phyloP scores from a whole-genome alignment of 2,797 vertebrate species.

The Lerista edwardsae region DNA sequence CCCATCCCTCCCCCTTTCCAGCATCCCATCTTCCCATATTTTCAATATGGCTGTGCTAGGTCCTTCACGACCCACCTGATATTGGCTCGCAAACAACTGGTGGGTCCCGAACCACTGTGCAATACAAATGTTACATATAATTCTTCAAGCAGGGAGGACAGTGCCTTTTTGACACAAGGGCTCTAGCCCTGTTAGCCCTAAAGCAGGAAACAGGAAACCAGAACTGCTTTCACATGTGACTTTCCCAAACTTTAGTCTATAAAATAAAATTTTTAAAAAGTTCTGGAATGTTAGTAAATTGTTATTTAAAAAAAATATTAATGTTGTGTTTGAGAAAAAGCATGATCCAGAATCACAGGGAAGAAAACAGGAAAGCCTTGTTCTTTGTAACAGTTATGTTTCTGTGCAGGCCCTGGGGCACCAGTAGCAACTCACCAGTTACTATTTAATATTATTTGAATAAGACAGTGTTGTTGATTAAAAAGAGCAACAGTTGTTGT shows the following conservation, averaged over 20 bases:
- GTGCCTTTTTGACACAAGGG: not conserved
- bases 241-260: not conserved
- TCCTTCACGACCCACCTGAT: too few relatives aligned
- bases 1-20: too few relatives aligned
- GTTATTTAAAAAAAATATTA: not conserved
- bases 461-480: constrained; percentile 30
- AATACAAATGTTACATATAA: too few relatives aligned
- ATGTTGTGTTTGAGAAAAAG: not conserved
- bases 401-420: not conserved
- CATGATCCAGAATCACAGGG: not conserved
- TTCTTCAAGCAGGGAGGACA: too few relatives aligned
- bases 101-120: too few relatives aligned
- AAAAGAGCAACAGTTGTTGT: constrained; percentile 25
- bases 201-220: not conserved
- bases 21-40: too few relatives aligned
- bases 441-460: constrained; percentile 44
- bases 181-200: not conserved
- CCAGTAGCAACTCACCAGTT: constrained; percentile 49
- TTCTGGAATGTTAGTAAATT: not conserved
- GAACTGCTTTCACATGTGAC: not conserved
- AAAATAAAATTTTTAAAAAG: not conserved
- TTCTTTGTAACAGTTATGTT: constrained; percentile 41
- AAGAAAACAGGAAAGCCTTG: not conserved
- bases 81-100: too few relatives aligned
- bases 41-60: too few relatives aligned